A percentile compares a stretch with the other conserved stretches of the same genome.
phyloP scores from a whole-genome alignment of 2,888 invertebrate species.

The Rotaria magnacalcarata region DNA sequence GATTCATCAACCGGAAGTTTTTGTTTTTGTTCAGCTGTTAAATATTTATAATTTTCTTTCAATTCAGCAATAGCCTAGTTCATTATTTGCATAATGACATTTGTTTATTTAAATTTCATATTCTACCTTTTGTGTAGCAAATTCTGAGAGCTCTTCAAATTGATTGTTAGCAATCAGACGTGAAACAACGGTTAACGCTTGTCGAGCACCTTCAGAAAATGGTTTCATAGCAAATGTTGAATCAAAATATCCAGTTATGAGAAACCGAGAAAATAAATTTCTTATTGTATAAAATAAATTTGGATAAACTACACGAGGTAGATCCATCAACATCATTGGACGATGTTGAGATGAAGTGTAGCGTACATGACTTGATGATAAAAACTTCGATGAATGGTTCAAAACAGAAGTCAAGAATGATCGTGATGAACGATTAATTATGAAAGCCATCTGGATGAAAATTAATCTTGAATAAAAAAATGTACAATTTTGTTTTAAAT shows the following conservation, averaged over 20 bases:
- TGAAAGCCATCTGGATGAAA: neutral
- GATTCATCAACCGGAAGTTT: neutral
- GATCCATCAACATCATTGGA: constrained; percentile 19
- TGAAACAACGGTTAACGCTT: constrained; percentile 16
- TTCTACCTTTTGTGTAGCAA: neutral
- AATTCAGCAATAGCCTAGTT: neutral
- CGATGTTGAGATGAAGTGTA: neutral
- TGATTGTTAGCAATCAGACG: neutral
- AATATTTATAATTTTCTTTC: neutral
- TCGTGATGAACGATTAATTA: neutral
- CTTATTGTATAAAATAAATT: constrained; percentile 10
- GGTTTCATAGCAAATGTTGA: constrained; percentile 21
- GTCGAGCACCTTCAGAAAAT: constrained; percentile 10
- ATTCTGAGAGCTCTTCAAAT: neutral
- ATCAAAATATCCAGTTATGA: constrained; percentile 16
- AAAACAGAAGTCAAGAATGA: neutral
- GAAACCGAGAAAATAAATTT: constrained; percentile 22
- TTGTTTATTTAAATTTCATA: neutral
- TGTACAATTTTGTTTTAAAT: no score
- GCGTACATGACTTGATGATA: neutral
- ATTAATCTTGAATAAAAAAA: no score
- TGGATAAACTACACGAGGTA: neutral
- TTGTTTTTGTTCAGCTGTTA: constrained; percentile 21
- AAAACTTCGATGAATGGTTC: neutral
- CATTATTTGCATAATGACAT: neutral